Base-by-base conservation (phyloP, 2,888 invertebrate species). In the Xiphydria camelus region DNA sequence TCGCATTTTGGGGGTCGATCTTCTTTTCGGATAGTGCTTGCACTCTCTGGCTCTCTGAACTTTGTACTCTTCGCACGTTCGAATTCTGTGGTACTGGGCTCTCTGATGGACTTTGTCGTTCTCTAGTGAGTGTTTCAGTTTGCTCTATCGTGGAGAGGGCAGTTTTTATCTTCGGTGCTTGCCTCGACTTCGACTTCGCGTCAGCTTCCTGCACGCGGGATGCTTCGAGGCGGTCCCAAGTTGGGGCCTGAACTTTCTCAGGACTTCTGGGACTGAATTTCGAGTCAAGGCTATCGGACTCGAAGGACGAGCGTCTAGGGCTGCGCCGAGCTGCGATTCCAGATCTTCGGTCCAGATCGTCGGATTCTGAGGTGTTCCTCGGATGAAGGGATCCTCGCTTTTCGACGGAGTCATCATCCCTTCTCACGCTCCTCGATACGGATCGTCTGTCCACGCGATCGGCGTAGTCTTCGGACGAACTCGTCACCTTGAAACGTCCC, bases 381-480 rank as follows among this genome's bases (percentile, higher is more conserved):
- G 51, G 55, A 9, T 46, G 25, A 0, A 58, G 52, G 1, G 59
- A 39, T 4, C 51, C 45, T 23, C 55, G 55, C 20, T 37, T 45
- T 2, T 34, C 39, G 2, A 41, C 10, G n/a, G n/a, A n/a, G 7
- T 15, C 19, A 23, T 47, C 36, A 31, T 49, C 45, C 25, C 20
- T 22, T 15, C 45, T 17, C 22, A 15, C 41, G 23, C 5, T 36
- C 23, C 45, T 36, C 49, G 47, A 10, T 31, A 40, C 0, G 37
- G 44, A 5, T 37, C 26, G 10, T 22, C 43, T 37, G 1, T 51
- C 46, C 2, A 56, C 51, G 12, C 23, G 31, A 17, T 64, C 66
- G 25, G 55, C 49, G 43, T 63, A 64, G 45, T 73, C 72, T 23
- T 74, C 73, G 3, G 73, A 70, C 3, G 72, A 70, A 40, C 71